These are phyloP conservation scores for Pentalonia nigronervosa DNA, from an alignment of 1,140 invertebrate genomes.

Conservation along the genomic window DNA sequence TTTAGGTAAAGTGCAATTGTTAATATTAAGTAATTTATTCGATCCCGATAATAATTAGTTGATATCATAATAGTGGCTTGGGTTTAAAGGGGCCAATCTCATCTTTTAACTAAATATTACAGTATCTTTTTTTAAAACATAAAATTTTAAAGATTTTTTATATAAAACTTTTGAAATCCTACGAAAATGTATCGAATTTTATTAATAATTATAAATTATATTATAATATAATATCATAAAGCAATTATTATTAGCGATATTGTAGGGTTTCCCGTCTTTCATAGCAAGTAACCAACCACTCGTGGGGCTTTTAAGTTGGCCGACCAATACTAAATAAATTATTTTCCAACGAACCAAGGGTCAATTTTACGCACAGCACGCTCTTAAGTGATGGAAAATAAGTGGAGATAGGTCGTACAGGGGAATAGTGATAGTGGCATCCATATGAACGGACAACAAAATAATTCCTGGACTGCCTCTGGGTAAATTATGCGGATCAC, in stretches of 20 bases:
- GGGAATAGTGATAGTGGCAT: background rate
- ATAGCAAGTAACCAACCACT: background rate
- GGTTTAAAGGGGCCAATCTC: too few relatives aligned
- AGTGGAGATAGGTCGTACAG: background rate
- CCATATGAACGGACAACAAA: slow-evolving; percentile 26
- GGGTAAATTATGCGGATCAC: slow-evolving; percentile 50
- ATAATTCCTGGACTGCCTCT: slow-evolving; percentile 25
- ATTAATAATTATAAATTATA: background rate
- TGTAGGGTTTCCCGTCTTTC: background rate
- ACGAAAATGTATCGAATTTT: background rate
- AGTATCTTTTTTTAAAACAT: background rate
- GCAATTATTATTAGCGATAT: background rate
- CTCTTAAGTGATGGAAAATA: background rate
- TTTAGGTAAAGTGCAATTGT: background rate
- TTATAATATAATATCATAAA: background rate
- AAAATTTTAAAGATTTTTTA: background rate
- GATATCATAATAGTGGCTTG: too few relatives aligned
- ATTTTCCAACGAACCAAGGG: background rate
- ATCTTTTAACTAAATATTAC: background rate
- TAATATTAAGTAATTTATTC: too few relatives aligned
- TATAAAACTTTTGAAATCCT: background rate
- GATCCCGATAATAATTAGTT: too few relatives aligned
- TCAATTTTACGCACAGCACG: background rate
- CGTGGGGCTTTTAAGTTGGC: background rate
- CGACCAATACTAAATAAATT: slow-evolving; percentile 35